phyloP scores from a whole-genome alignment of 2,113 vertebrate species.

The Pseudolaguvia tuberculata region DNA sequence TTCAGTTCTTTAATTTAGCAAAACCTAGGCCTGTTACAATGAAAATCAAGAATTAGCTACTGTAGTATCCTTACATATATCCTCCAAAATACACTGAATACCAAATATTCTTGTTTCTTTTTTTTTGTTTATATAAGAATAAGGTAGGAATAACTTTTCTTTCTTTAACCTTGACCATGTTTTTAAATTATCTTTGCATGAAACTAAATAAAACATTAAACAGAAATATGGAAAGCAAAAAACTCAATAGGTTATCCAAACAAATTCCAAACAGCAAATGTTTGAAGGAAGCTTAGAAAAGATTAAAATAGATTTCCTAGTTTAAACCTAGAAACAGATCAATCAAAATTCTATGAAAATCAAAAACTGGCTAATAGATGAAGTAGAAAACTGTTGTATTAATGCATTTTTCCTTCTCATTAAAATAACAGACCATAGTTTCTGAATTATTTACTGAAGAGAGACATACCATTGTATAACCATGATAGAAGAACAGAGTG shows the following conservation, averaged over 20 bases:
- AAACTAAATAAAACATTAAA: neutral
- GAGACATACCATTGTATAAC: neutral
- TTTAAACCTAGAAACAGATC: neutral
- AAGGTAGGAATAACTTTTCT: neutral
- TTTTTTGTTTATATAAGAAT: neutral
- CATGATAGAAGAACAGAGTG: constrained; percentile 33
- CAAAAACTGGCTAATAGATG: neutral
- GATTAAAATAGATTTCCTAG: neutral
- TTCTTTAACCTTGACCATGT: neutral
- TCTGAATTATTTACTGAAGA: neutral
- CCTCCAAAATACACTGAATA: neutral
- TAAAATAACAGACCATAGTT: neutral
- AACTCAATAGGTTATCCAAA: neutral
- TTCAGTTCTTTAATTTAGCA: neutral
- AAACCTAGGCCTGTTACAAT: neutral
- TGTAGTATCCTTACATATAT: neutral
- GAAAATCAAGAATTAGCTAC: neutral
- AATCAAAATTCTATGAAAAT: neutral
- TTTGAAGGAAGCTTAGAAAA: neutral
- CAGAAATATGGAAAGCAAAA: neutral
- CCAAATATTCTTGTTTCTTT: neutral
- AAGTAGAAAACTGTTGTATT: neutral
- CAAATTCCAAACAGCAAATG: neutral
- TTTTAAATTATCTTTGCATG: neutral
- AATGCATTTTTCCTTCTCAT: neutral